Evolutionary conservation across 2,888 invertebrate genomes (phyloP).

Genomic region (Macroteleia sp.): DNA sequence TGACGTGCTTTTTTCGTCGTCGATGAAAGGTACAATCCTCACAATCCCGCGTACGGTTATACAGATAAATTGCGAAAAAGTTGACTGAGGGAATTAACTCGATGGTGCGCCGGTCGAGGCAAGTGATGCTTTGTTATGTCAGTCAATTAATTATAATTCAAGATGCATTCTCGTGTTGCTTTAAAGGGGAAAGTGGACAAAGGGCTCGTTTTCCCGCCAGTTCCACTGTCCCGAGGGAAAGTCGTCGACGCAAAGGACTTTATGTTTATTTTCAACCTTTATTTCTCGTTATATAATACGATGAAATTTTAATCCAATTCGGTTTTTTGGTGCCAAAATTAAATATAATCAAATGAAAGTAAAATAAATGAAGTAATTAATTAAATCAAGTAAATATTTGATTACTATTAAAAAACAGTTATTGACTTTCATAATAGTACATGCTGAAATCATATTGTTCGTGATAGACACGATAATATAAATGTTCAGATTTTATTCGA

Average conservation of each 20-base stretch:
- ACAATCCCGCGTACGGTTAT: slow-evolving; percentile 29
- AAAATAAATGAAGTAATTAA: slow-evolving; percentile 2
- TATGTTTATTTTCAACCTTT: slow-evolving; percentile 50
- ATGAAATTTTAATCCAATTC: slow-evolving; percentile 53
- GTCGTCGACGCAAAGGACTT: slow-evolving; percentile 41
- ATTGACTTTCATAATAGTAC: slow-evolving; percentile 8
- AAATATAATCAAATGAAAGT: slow-evolving; percentile 27
- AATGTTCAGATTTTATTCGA: slow-evolving; percentile 35
- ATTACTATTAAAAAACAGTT: slow-evolving; percentile 41
- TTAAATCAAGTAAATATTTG: slow-evolving; percentile 29
- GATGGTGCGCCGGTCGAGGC: slow-evolving; percentile 51
- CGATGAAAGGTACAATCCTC: slow-evolving; percentile 39
- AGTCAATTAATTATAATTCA: slow-evolving; percentile 73
- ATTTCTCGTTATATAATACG: slow-evolving; percentile 38
- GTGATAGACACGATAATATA: slow-evolving; percentile 22
- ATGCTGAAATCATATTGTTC: slow-evolving; percentile 4
- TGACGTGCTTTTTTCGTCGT: slow-evolving; percentile 24
- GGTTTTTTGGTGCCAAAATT: slow-evolving; percentile 29
- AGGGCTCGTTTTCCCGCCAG: slow-evolving; percentile 56
- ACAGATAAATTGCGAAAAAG: slow-evolving; percentile 44
- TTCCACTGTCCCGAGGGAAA: slow-evolving; percentile 49
- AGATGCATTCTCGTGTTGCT: slow-evolving; percentile 64
- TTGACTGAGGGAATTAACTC: slow-evolving; percentile 46
- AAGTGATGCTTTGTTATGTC: slow-evolving; percentile 64
- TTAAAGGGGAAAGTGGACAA: slow-evolving; percentile 56